A percentile compares a stretch with the other conserved stretches of the same genome.
These are phyloP conservation scores for Nannospalax galili DNA, from an alignment of 2,113 vertebrate species.

Conservation along the genomic window DNA sequence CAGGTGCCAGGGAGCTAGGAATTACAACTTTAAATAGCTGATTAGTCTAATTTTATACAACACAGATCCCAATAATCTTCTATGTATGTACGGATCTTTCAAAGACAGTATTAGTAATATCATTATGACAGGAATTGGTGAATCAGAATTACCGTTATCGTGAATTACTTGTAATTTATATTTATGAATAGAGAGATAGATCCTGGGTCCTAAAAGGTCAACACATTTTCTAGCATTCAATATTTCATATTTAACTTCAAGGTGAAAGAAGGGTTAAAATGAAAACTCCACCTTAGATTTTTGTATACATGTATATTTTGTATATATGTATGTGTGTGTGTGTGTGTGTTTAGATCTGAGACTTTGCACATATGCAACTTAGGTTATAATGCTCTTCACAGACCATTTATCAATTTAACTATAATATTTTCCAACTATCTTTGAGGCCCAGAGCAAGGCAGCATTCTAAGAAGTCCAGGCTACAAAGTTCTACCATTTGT, in stretches of 20 bases:
- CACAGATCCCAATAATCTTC: background rate
- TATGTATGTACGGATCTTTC: background rate
- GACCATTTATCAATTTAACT: background rate
- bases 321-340: no score
- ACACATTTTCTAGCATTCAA: background rate
- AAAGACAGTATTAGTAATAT: background rate
- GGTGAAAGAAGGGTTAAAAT: background rate
- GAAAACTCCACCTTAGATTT: background rate
- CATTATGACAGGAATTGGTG: background rate
- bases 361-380: background rate
- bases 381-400: background rate
- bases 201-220: background rate
- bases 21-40: background rate
- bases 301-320: background rate
- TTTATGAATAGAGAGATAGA: background rate
- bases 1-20: background rate
- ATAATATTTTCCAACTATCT: background rate
- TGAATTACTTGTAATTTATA: background rate
- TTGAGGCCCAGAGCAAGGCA: background rate
- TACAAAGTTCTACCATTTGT: background rate
- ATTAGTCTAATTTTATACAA: background rate
- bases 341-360: background rate
- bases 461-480: background rate
- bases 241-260: background rate
- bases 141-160: background rate